Evolutionary conservation across 2,888 invertebrate species (phyloP).

Genomic region (Timema podura): DNA sequence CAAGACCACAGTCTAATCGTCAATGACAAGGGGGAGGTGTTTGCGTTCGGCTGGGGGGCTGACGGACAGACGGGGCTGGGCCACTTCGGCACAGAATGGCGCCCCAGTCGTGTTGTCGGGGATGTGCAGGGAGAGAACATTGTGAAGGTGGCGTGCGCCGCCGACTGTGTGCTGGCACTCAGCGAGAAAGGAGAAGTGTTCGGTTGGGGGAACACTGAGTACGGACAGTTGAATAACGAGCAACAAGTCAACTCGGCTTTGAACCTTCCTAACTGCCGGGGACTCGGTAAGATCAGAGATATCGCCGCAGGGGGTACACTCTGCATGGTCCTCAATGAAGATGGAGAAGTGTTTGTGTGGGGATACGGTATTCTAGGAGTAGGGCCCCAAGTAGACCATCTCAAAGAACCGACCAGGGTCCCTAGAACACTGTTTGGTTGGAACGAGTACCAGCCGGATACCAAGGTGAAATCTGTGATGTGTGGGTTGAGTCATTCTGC

Average conservation of each 20-base stretch:
- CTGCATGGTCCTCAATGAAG: constrained; percentile 77
- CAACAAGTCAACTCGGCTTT: constrained; percentile 72
- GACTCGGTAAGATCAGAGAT: constrained; percentile 71
- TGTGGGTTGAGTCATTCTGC: constrained; percentile 75
- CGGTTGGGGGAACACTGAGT: constrained; percentile 97
- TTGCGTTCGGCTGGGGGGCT: constrained; percentile 88
- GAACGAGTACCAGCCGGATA: constrained; percentile 74
- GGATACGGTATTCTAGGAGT: constrained; percentile 89
- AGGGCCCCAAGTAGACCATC: constrained; percentile 71
- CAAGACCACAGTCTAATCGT: constrained; percentile 87
- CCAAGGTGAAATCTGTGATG: constrained; percentile 59
- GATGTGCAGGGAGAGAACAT: constrained; percentile 81
- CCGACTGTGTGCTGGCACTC: constrained; percentile 85
- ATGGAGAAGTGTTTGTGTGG: constrained; percentile 87
- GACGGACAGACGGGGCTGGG: constrained; percentile 92
- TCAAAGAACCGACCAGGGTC: constrained; percentile 64
- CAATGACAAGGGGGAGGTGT: constrained; percentile 75
- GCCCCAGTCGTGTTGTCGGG: constrained; percentile 64
- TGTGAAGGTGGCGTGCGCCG: constrained; percentile 70
- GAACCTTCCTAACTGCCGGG: constrained; percentile 57
- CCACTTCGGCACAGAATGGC: constrained; percentile 55
- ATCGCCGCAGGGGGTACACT: constrained; percentile 83
- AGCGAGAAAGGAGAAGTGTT: constrained; percentile 87
- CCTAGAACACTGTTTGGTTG: constrained; percentile 79
- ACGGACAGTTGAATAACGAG: constrained; percentile 68